Evolutionary conservation across 2,113 vertebrate species (phyloP).

Genomic region (Ochotona princeps): DNA sequence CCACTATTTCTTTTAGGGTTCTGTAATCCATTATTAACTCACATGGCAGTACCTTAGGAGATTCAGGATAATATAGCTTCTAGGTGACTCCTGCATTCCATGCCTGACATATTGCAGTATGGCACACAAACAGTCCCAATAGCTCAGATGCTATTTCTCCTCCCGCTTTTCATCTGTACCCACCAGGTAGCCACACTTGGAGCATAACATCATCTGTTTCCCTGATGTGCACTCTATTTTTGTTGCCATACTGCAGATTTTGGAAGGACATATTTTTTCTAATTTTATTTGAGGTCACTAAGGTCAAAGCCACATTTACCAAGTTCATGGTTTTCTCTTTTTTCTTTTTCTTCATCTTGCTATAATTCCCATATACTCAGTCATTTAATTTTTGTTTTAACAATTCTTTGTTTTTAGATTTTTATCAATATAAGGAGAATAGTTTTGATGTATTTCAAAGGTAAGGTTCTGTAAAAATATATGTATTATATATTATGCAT

Average conservation of each 20-base stretch:
- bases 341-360: constrained; percentile 28
- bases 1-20: constrained; percentile 51
- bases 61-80: not conserved
- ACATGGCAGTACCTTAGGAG: not conserved
- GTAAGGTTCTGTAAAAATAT: too few species aligned
- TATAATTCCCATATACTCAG: not conserved
- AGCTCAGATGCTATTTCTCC: not conserved
- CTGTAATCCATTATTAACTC: not conserved
- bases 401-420: too few species aligned
- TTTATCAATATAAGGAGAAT: too few species aligned
- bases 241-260: not conserved
- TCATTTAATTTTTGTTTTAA: constrained; percentile 37
- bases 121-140: not conserved
- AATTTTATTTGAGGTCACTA: constrained; percentile 40
- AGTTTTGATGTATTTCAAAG: too few species aligned
- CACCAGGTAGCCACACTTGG: not conserved
- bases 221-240: not conserved
- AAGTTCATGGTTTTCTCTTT: not conserved
- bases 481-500: too few species aligned
- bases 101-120: not conserved
- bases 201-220: not conserved
- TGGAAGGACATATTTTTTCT: constrained; percentile 48
- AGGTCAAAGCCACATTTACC: constrained; percentile 39
- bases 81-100: not conserved
- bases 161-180: not conserved